Conservation (phyloP, 2,113 vertebrate genomes). For the Protobothrops flavoviridis region DNA sequence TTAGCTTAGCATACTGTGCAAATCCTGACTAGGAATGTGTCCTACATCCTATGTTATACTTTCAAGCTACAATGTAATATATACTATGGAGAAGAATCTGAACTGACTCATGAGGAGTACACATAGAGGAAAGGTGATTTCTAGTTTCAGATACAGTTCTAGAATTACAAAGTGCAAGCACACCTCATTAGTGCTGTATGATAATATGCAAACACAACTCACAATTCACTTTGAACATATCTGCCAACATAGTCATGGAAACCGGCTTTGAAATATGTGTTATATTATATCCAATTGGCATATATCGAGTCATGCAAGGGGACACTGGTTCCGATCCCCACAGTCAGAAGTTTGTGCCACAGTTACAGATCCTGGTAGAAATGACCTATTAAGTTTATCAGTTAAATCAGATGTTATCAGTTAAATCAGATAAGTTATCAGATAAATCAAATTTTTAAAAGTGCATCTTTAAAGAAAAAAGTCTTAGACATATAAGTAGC, state of each 20-base stretch:
- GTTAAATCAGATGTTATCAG: neutral
- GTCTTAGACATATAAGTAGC: neutral
- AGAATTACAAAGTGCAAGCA: neutral
- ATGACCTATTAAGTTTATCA: neutral
- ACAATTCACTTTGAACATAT: constrained; percentile 25
- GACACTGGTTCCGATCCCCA: neutral
- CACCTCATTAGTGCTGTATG: neutral
- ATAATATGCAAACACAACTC: neutral
- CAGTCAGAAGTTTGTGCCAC: neutral
- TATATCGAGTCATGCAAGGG: neutral
- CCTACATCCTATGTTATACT: neutral
- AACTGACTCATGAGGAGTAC: neutral
- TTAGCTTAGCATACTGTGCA: neutral
- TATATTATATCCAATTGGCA: constrained; percentile 1
- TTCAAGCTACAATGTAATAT: neutral
- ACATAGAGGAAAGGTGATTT: neutral
- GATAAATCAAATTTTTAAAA: neutral
- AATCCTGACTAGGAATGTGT: neutral
- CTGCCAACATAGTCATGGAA: neutral
- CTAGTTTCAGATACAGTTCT: neutral
- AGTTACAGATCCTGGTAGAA: neutral
- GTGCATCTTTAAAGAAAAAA: neutral
- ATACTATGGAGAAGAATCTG: neutral
- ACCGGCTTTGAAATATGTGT: constrained; percentile 31
- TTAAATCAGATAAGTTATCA: neutral